Conservation (phyloP, 1,140 invertebrate species). For the Drosophila sulfurigaster region DNA sequence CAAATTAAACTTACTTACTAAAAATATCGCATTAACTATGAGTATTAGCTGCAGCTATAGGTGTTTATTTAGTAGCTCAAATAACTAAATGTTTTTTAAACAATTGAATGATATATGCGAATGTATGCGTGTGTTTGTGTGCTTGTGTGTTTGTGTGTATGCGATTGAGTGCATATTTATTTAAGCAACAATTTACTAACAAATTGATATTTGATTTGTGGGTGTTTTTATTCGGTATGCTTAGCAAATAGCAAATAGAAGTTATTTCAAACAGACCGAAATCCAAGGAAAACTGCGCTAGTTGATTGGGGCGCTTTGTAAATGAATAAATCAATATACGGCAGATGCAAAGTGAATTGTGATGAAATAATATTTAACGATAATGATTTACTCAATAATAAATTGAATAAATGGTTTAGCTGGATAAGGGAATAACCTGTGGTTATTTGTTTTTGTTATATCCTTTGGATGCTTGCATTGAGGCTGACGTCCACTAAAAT, state of each 20-base stretch:
- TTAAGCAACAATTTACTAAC: slow-evolving; percentile 24
- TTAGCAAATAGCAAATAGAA: slow-evolving; percentile 59
- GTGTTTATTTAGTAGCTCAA: slow-evolving; percentile 35
- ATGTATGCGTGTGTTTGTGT: background rate
- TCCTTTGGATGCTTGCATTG: slow-evolving; percentile 15
- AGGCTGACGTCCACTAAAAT: slow-evolving; percentile 38
- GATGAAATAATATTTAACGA: slow-evolving; percentile 67
- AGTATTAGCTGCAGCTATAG: slow-evolving; percentile 10
- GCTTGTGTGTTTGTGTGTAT: slow-evolving; percentile 27
- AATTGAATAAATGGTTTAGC: slow-evolving; percentile 24
- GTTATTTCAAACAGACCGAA: slow-evolving; percentile 43
- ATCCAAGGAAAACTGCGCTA: slow-evolving; percentile 17
- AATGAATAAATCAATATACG: slow-evolving; percentile 61
- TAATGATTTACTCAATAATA: slow-evolving; percentile 32
- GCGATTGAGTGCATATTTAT: slow-evolving; percentile 35
- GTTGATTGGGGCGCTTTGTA: slow-evolving; percentile 49
- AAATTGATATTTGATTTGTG: slow-evolving; percentile 29
- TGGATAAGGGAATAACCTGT: slow-evolving; percentile 15
- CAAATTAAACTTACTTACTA: slow-evolving; percentile 16
- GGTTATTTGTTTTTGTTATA: slow-evolving; percentile 21
- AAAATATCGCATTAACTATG: slow-evolving; percentile 21
- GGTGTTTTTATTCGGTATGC: slow-evolving; percentile 33
- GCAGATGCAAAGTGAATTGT: slow-evolving; percentile 85
- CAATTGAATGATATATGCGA: slow-evolving; percentile 20
- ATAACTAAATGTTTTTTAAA: slow-evolving; percentile 44